phyloP scores from a whole-genome alignment of 2,113 vertebrate species.

The Equus przewalskii region DNA sequence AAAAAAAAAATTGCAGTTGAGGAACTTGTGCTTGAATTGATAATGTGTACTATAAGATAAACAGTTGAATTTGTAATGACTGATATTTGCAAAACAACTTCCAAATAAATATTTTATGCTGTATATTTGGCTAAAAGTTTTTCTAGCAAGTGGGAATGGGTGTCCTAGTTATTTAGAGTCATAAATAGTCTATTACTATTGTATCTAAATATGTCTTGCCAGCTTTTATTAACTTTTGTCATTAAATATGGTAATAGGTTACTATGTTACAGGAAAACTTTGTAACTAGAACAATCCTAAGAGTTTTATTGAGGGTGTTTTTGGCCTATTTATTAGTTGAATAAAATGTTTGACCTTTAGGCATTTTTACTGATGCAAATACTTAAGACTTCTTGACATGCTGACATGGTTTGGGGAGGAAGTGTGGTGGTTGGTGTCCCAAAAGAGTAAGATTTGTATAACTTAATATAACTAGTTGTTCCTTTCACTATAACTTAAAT shows the following conservation, averaged over 20 bases:
- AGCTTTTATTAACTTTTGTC: slow-evolving; percentile 46
- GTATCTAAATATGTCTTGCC: slow-evolving; percentile 18
- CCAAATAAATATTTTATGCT: slow-evolving; percentile 33
- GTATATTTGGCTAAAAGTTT: slow-evolving; percentile 53
- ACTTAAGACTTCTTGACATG: slow-evolving; percentile 12
- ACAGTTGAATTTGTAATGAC: slow-evolving; percentile 26
- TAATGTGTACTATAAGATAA: background rate
- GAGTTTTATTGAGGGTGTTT: background rate
- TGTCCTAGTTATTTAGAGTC: slow-evolving; percentile 23
- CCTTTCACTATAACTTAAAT: slow-evolving; percentile 9
- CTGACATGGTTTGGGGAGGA: background rate
- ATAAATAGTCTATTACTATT: slow-evolving; percentile 24
- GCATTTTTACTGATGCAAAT: background rate
- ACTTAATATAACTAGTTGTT: background rate
- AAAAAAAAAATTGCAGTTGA: background rate
- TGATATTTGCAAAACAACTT: slow-evolving; percentile 46
- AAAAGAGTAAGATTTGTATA: slow-evolving; percentile 1
- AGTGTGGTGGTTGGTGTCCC: background rate
- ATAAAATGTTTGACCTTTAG: background rate
- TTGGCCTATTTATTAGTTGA: background rate
- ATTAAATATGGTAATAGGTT: slow-evolving; percentile 52
- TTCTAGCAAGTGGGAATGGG: background rate
- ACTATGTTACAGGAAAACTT: background rate
- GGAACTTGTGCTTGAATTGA: background rate
- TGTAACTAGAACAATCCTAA: background rate